A percentile compares a stretch with the other conserved stretches of the same genome.
These are phyloP conservation scores for Dichetophora obliterata DNA, from an alignment of 2,888 invertebrate genomes.

Conservation along the genomic window DNA sequence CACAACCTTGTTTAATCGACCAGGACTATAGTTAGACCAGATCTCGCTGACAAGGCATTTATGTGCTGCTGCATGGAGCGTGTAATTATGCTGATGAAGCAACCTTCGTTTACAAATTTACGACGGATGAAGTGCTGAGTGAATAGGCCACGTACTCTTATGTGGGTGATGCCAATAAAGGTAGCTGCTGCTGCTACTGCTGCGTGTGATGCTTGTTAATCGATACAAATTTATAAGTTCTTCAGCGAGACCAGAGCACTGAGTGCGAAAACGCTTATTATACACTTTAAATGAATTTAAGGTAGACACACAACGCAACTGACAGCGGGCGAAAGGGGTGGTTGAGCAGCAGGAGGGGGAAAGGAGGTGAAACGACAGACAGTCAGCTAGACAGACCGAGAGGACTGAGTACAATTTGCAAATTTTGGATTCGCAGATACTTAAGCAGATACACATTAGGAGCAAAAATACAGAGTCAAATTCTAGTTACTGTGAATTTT, in stretches of 20 bases:
- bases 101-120: neutral
- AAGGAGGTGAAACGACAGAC: neutral
- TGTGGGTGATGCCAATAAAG: neutral
- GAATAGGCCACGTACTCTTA: constrained; percentile 9
- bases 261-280: constrained; percentile 1
- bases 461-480: too few species aligned
- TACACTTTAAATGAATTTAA: constrained; percentile 8
- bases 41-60: neutral
- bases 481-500: too few species aligned
- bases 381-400: neutral
- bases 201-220: constrained; percentile 24
- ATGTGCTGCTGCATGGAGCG: neutral
- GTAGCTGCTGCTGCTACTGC: neutral
- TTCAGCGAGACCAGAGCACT: constrained; percentile 1
- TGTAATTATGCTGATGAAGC: constrained; percentile 19
- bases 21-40: neutral
- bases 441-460: too few species aligned
- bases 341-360: too few species aligned
- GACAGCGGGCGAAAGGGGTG: neutral
- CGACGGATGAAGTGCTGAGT: neutral
- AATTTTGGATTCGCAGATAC: too few species aligned
- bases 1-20: neutral
- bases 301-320: constrained; percentile 14
- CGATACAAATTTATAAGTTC: constrained; percentile 17
- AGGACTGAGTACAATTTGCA: neutral